Base-by-base conservation (phyloP, 2,888 invertebrate species). In the Helicoverpa assulta region DNA sequence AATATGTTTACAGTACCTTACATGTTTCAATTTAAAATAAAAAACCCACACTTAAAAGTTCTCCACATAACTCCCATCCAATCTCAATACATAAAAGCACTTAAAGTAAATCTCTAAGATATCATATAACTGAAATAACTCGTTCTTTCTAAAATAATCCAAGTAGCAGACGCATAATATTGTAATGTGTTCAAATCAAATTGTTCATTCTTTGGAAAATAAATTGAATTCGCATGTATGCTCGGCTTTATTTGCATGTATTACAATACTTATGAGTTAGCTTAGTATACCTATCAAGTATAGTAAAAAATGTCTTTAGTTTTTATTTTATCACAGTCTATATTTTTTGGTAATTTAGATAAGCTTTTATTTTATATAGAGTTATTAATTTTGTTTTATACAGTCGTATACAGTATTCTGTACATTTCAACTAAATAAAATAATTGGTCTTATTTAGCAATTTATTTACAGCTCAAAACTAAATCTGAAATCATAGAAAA, bases 161-260 rank as follows among this genome's bases (percentile, higher is more conserved):
- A 14, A 43, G 50, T 19, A 60, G 29, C 50, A 73, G 73, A 73
- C 47, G 62, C 19, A 72, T n/a, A 19, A 60, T 33, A 63, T 61
- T 54, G 21, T 51, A 64, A 61, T 43, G 55, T 53, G 4, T 68
- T 16, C 10, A 10, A 58, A 61, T 52, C 29, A 33, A 61, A 47
- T 8, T 52, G 21, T 54, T 67, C 47, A 47, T n/a, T 1, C 59
- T 67, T 58, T 7, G 6, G 5, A 19, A 47, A 67, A 67, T 56
- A 29, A 73, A 62, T 55, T 55, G 37, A 67, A 62, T 67, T 54
- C 62, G 47, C 26, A 72, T 55, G 37, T 12, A 47, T 37, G 18
- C 53, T 7, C 2, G 10, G 47, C n/a, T 53, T 63, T 33, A 33
- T 19, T 18, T 2, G 21, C 2, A 47, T 47, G 16, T 47, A 47